Conservation (phyloP, 2,797 vertebrate species). For the Diplodus sargus region DNA sequence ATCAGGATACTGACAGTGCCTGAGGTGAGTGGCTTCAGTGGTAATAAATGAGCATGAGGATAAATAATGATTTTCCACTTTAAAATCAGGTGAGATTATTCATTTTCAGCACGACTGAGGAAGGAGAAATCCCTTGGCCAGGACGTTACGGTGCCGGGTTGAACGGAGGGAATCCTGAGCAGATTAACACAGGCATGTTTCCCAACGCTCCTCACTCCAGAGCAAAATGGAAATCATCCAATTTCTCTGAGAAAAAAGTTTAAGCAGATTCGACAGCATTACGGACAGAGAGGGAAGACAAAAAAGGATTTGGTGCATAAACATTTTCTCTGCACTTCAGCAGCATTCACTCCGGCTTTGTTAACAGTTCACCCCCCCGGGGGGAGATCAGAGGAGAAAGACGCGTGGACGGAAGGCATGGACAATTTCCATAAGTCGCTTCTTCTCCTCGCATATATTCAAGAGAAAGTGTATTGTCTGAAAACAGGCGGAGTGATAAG, state of each 20-base stretch:
- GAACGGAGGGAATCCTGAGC: slow-evolving; percentile 55
- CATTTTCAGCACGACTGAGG: slow-evolving; percentile 31
- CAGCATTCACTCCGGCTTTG: slow-evolving; percentile 57
- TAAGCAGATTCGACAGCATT: slow-evolving; percentile 59
- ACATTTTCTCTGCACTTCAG: slow-evolving; percentile 64
- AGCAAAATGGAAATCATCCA: slow-evolving; percentile 74
- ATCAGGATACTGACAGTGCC: too few relatives aligned
- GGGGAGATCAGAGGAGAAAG: slow-evolving; percentile 52
- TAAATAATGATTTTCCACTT: slow-evolving; percentile 57
- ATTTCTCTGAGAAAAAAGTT: slow-evolving; percentile 75
- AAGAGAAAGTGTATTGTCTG: slow-evolving; percentile 37
- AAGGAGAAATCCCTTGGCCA: slow-evolving; percentile 40
- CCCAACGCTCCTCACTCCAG: slow-evolving; percentile 54
- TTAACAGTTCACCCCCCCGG: slow-evolving; percentile 47
- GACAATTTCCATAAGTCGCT: slow-evolving; percentile 58
- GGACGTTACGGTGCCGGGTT: too few relatives aligned
- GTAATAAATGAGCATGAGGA: slow-evolving; percentile 55
- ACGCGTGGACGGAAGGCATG: slow-evolving; percentile 37
- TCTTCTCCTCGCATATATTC: slow-evolving; percentile 34
- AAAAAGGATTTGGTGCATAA: slow-evolving; percentile 64
- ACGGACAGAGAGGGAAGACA: slow-evolving; percentile 44
- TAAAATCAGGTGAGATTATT: slow-evolving; percentile 56
- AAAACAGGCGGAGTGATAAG: slow-evolving; percentile 41
- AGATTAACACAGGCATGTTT: slow-evolving; percentile 68
- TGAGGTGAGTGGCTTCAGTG: slow-evolving; percentile 37